Evolutionary conservation across 1,140 invertebrate species (phyloP), one percentile per base, ranked within the genome.

Genomic region (Orchesella cincta): DNA sequence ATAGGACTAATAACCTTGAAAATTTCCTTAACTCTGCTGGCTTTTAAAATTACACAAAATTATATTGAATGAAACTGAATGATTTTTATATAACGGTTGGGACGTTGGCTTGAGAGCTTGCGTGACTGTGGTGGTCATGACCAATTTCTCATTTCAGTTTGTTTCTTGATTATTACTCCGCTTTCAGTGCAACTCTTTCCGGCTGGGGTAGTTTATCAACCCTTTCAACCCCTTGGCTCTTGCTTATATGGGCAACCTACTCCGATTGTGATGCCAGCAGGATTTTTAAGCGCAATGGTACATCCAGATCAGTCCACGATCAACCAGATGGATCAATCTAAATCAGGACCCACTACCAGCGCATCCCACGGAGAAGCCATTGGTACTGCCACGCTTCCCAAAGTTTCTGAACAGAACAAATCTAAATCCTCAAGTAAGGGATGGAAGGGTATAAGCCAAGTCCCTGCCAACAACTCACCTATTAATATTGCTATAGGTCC

Each of bases 381-480:
- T 26, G 54, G 54, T 18, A 57, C 54, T n/a, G 54, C 54, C 14
- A 14, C 85, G 0, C 83, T 87, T 81, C 88, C 88, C 26, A 88
- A 90, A 81, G 86, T 86, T 74, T 89, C 89, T 0, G 89, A 89
- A 79, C 89, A 89, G 81, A 87, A 85, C 79, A 67, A 52, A 34
- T 20, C 35, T 35, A 35, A 64, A 34, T 74, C 80, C 14, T 85
- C 83, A n/a, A n/a, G n/a, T n/a, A n/a, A n/a, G n/a, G n/a, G n/a
- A n/a, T n/a, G n/a, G n/a, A n/a, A n/a, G n/a, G n/a, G n/a, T n/a
- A n/a, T n/a, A n/a, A n/a, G n/a, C n/a, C n/a, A n/a, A n/a, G n/a
- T n/a, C n/a, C n/a, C n/a, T n/a, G n/a, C n/a, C n/a, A n/a, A n/a
- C n/a, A n/a, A n/a, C n/a, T n/a, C n/a, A n/a, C n/a, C n/a, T n/a